Base-by-base conservation (phyloP, 2,113 vertebrate genomes). In the Thamnaconus septentrionalis region DNA sequence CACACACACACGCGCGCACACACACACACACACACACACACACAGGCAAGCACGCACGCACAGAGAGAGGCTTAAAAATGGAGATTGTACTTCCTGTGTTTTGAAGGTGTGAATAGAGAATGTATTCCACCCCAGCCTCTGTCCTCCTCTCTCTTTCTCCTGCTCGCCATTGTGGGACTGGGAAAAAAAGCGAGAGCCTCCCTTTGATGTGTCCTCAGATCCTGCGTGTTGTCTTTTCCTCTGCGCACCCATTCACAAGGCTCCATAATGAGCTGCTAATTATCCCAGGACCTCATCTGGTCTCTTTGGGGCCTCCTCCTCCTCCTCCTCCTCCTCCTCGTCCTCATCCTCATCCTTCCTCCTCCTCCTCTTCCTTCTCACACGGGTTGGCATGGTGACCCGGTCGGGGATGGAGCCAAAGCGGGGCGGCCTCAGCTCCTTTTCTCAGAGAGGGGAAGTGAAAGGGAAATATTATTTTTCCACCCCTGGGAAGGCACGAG, bases 351-450 rank as follows among this genome's bases (percentile, higher is more conserved):
- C 18, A 31, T 31, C 18, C 18, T 31, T 31, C 18, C 18, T 31
- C 18, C 18, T 31, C 18, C 18, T 31, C 18, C 18, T 31, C 69
- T 71, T 80, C 72, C 76, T 85, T 60, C 72, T 81, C 77, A 72
- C 51, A 60, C 59, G 61, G 76, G 90, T 92, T 90, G 89, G 83
- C 90, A 91, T 90, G 90, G 89, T 59, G 85, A 90, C 85, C n/a
- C 56, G 7, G 10, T 11, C 48, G n/a, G 10, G 1, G 10, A 50
- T 50, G 10, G n/a, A n/a, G 48, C 7, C 5, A n/a, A 31, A 67
- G 55, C 58, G 72, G 64, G 73, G 60, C 49, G 63, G 41, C 69
- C 60, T 64, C 7, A 10, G 31, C 7, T 8, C 10, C 40, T 59
- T 55, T 10, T 48, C 46, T 9, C 46, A 47, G 46, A 3, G 9